Evolutionary conservation across 2,888 invertebrate species (phyloP).

Genomic region (Anodontia alba): DNA sequence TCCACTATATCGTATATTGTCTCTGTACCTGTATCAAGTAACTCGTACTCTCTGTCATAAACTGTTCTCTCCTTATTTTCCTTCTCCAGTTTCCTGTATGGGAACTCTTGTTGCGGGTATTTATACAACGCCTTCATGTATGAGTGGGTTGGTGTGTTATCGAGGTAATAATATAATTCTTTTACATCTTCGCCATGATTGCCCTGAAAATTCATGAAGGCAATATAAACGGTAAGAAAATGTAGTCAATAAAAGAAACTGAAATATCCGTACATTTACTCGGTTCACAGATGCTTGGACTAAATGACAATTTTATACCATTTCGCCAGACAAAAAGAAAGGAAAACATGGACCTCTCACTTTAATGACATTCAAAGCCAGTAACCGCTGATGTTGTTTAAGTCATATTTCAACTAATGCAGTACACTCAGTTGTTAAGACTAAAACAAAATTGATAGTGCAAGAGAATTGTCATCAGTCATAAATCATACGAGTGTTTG

Average conservation of each 20-base stretch:
- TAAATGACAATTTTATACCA: too few species aligned
- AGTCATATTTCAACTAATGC: too few species aligned
- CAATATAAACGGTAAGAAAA: background rate
- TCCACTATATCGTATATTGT: too few species aligned
- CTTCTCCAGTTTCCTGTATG: conserved; percentile 76
- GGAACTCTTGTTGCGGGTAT: conserved; percentile 81
- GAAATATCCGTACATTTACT: background rate
- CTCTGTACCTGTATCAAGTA: conserved; percentile 83
- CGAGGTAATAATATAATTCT: conserved; percentile 83
- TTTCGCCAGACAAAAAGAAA: too few species aligned
- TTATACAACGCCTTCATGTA: conserved; percentile 82
- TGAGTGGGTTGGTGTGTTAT: conserved; percentile 80
- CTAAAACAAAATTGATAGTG: too few species aligned
- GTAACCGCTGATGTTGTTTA: too few species aligned
- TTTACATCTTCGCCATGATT: conserved; percentile 85
- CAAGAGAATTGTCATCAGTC: too few species aligned
- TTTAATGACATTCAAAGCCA: too few species aligned
- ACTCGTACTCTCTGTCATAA: conserved; percentile 79
- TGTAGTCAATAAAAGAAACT: background rate
- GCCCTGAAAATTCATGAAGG: conserved; percentile 73
- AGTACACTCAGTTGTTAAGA: too few species aligned
- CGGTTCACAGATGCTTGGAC: background rate
- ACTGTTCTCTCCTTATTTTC: conserved; percentile 69
- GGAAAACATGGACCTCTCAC: too few species aligned
- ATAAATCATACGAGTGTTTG: too few species aligned